Evolutionary conservation across 1,140 invertebrate species (phyloP).

Genomic region (Drosophila mayri): DNA sequence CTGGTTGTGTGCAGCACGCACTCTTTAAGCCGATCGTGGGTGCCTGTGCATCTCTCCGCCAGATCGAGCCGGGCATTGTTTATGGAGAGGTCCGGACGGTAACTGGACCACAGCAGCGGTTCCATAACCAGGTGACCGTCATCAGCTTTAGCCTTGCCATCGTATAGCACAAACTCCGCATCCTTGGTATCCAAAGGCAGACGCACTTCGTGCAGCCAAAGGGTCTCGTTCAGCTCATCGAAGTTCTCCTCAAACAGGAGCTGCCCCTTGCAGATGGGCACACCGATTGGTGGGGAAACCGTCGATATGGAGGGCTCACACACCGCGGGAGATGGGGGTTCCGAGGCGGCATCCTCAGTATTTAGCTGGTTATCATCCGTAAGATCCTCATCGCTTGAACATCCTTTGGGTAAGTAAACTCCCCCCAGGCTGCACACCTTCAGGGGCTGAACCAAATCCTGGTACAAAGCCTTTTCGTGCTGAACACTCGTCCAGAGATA

Average conservation of each 20-base stretch:
- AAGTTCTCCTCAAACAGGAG: constrained; percentile 75
- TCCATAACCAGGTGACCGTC: constrained; percentile 55
- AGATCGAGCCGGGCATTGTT: constrained; percentile 46
- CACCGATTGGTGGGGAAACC: neutral
- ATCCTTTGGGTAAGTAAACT: constrained; percentile 39
- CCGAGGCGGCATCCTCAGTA: neutral
- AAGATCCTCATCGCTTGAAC: constrained; percentile 15
- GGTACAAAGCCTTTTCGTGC: constrained; percentile 60
- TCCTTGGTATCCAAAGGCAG: constrained; percentile 60
- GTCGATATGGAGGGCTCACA: constrained; percentile 1
- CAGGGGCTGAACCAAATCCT: constrained; percentile 34
- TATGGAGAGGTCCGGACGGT: constrained; percentile 64
- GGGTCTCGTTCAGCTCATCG: constrained; percentile 60
- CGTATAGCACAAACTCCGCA: constrained; percentile 71
- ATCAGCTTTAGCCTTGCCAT: constrained; percentile 47
- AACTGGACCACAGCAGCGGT: constrained; percentile 58
- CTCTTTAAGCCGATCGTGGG: constrained; percentile 54
- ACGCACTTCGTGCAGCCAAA: constrained; percentile 69
- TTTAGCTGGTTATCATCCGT: neutral
- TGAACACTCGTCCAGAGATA: constrained; percentile 77
- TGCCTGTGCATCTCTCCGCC: constrained; percentile 64
- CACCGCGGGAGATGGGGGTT: neutral
- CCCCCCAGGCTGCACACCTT: constrained; percentile 47
- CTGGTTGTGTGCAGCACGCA: constrained; percentile 52
- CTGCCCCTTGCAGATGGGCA: constrained; percentile 58